These are phyloP conservation scores for Plecotus auritus DNA, from an alignment of 2,113 vertebrate genomes.

Conservation along the genomic window DNA sequence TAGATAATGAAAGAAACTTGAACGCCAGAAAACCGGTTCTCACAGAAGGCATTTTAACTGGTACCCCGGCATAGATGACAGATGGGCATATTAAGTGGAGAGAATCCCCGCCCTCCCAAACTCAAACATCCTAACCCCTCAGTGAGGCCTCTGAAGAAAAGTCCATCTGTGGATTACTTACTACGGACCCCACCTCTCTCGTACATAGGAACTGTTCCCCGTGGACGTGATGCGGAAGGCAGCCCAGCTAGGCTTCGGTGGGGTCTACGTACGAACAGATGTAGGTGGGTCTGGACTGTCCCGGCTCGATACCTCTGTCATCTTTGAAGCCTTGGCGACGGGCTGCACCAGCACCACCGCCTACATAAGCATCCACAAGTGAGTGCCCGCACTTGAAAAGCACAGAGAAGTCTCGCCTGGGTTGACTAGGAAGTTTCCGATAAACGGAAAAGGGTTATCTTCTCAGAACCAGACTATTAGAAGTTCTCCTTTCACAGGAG, in stretches of 20 bases:
- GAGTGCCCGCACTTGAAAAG: slow-evolving; percentile 52
- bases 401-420: accelerated
- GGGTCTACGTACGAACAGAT: slow-evolving; percentile 90
- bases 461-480: background rate
- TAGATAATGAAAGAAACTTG: background rate
- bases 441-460: background rate
- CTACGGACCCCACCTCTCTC: background rate
- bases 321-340: slow-evolving; percentile 97
- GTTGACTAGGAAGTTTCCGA: background rate
- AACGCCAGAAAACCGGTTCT: background rate
- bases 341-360: slow-evolving; percentile 97
- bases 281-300: slow-evolving; percentile 96
- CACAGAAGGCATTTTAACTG: background rate
- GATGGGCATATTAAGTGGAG: background rate
- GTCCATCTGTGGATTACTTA: background rate
- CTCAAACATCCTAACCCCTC: background rate
- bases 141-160: background rate
- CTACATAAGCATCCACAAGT: slow-evolving; percentile 99
- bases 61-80: background rate
- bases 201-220: slow-evolving; percentile 91
- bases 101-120: background rate
- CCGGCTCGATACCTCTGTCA: slow-evolving; percentile 92
- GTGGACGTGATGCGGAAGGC: slow-evolving; percentile 91
- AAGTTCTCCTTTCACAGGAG: background rate
- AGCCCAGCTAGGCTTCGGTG: slow-evolving; percentile 93